A percentile compares a stretch with the other conserved stretches of the same genome.
Evolutionary conservation across 2,888 invertebrate species (phyloP).

Genomic region (Cheilosia soror): DNA sequence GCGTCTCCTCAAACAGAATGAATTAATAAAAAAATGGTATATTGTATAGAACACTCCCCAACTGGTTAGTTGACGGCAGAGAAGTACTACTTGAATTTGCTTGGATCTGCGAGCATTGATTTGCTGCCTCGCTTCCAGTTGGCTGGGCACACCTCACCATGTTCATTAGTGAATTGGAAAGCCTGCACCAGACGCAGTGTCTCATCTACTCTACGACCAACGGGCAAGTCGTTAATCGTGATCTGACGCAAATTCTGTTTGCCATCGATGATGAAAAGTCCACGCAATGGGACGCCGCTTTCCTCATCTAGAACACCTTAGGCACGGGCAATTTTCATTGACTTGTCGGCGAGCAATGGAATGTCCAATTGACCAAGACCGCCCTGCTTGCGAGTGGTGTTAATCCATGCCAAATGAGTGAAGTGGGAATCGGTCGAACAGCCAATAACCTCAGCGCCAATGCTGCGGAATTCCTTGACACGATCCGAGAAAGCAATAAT

Average conservation of each 20-base stretch:
- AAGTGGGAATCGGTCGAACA: constrained; percentile 99
- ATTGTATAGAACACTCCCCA: neutral
- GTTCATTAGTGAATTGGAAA: constrained; percentile 97
- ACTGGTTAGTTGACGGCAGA: constrained; percentile 80
- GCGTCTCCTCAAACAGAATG: constrained; percentile 22
- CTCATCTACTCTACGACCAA: constrained; percentile 96
- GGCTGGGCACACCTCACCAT: constrained; percentile 97
- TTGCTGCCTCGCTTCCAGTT: constrained; percentile 97
- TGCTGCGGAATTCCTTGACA: constrained; percentile 91
- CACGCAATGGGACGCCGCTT: constrained; percentile 96
- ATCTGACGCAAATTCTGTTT: constrained; percentile 95
- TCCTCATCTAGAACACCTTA: constrained; percentile 97
- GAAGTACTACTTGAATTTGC: constrained; percentile 94
- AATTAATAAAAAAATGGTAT: constrained; percentile 15
- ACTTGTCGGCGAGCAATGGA: constrained; percentile 97
- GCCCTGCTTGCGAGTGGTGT: constrained; percentile 96
- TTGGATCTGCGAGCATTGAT: constrained; percentile 95
- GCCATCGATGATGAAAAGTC: constrained; percentile 97
- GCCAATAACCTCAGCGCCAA: constrained; percentile 94
- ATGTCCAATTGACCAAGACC: constrained; percentile 97
- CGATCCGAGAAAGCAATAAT: constrained; percentile 99
- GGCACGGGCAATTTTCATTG: constrained; percentile 91
- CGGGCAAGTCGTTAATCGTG: constrained; percentile 98
- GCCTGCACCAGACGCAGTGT: constrained; percentile 97
- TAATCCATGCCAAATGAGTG: constrained; percentile 98